Evolutionary conservation across 2,888 invertebrate species (phyloP).

Genomic region (Notocelia uddmanniana): DNA sequence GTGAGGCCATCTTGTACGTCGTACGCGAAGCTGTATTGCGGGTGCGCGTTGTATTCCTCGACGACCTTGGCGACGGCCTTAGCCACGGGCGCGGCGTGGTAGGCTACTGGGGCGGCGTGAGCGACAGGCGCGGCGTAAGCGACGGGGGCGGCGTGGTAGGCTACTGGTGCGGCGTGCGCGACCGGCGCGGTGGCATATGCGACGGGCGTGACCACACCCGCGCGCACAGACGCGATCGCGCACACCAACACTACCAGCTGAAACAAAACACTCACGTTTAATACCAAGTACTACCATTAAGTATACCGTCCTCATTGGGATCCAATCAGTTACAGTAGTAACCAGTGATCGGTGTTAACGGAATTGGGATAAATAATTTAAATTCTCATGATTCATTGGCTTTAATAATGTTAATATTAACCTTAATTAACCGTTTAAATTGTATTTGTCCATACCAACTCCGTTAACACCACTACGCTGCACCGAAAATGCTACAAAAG

Average conservation of each 20-base stretch:
- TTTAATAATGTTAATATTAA: too few relatives aligned
- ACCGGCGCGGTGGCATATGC: conserved; percentile 57
- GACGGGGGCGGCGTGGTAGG: conserved; percentile 59
- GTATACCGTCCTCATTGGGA: not conserved
- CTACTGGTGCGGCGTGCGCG: conserved; percentile 61
- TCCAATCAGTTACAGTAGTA: not conserved
- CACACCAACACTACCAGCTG: conserved; percentile 73
- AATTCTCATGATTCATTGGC: too few relatives aligned
- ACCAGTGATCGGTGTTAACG: too few relatives aligned
- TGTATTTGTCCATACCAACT: too few relatives aligned
- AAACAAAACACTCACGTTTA: conserved; percentile 44
- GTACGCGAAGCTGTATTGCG: conserved; percentile 84
- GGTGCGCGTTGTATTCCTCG: conserved; percentile 69
- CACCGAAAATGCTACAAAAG: too few relatives aligned
- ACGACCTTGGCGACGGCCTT: conserved; percentile 62
- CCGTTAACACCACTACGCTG: too few relatives aligned
- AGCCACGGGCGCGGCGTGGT: conserved; percentile 49
- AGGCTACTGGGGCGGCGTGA: conserved; percentile 52
- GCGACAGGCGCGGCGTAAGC: conserved; percentile 54
- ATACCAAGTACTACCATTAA: not conserved
- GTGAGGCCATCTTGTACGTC: conserved; percentile 85
- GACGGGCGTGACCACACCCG: conserved; percentile 65
- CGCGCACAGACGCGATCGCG: conserved; percentile 68
- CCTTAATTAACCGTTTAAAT: too few relatives aligned
- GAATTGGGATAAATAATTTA: too few relatives aligned